These are phyloP conservation scores for Drosophila mulleri DNA, from an alignment of 2,888 invertebrate genomes.

Conservation along the genomic window DNA sequence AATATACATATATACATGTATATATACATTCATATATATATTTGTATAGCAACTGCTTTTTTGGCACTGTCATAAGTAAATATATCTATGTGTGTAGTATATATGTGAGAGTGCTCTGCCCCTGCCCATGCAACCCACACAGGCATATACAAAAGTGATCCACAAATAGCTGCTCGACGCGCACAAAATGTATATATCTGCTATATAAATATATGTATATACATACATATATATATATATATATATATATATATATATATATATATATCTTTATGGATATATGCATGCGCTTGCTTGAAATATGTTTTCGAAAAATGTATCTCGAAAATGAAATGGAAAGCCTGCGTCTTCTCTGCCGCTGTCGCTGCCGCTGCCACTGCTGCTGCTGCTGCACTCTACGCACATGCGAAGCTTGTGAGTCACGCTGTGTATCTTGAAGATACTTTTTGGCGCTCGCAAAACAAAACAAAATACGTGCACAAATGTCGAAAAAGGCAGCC, in stretches of 20 bases:
- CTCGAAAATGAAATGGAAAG: conserved; percentile 62
- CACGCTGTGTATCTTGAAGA: conserved; percentile 52
- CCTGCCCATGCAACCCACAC: conserved; percentile 15
- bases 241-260: conserved; percentile 2
- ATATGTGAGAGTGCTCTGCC: conserved; percentile 31
- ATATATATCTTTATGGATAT: neutral
- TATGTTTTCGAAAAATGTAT: conserved; percentile 52
- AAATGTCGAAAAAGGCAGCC: conserved; percentile 53
- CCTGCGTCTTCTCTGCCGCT: conserved; percentile 33
- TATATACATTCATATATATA: neutral
- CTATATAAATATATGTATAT: conserved; percentile 14
- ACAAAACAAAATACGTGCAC: conserved; percentile 37
- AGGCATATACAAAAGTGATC: conserved; percentile 26
- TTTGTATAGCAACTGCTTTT: conserved; percentile 25
- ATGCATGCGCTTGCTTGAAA: conserved; percentile 24
- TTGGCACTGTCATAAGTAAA: conserved; percentile 54
- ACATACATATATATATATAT: too few relatives aligned
- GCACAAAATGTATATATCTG: conserved; percentile 35
- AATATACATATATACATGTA: neutral
- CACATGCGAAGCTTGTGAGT: conserved; percentile 46
- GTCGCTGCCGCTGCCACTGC: neutral
- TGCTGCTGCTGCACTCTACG: conserved; percentile 16
- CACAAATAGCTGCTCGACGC: conserved; percentile 54
- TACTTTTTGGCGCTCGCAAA: conserved; percentile 37
- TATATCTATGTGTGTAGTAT: conserved; percentile 13